Evolutionary conservation across 2,888 invertebrate genomes (phyloP).

Genomic region (Tholera decimalis): DNA sequence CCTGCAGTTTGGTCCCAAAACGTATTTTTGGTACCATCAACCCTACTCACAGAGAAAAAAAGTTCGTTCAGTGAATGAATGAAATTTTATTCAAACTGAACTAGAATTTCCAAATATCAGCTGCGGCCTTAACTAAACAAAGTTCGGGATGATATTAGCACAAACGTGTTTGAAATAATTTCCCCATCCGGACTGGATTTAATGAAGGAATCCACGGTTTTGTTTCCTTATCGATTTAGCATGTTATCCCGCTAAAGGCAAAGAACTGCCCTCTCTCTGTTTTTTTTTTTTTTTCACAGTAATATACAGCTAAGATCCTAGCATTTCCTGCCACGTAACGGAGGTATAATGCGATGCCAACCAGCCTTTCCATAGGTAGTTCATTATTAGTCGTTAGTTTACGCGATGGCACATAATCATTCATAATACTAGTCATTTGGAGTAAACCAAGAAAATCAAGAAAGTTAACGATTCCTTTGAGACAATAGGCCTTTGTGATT

Average conservation of each 20-base stretch:
- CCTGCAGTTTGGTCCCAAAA: slow-evolving; percentile 11
- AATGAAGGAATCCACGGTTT: slow-evolving; percentile 40
- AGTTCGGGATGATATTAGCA: slow-evolving; percentile 38
- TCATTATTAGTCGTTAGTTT: neutral
- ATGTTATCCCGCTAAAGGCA: neutral
- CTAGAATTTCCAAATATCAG: slow-evolving; percentile 43
- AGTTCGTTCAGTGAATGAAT: slow-evolving; percentile 53
- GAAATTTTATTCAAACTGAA: slow-evolving; percentile 52
- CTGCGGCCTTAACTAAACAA: slow-evolving; percentile 34
- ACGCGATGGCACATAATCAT: neutral
- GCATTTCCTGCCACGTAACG: neutral
- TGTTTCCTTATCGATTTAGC: neutral
- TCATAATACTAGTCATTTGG: neutral
- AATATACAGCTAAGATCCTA: neutral
- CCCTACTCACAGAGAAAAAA: slow-evolving; percentile 32
- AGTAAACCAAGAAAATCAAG: neutral
- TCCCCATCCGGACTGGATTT: slow-evolving; percentile 34
- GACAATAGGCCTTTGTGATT: slow-evolving; percentile 22
- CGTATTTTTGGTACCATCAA: slow-evolving; percentile 31
- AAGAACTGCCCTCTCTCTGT: neutral
- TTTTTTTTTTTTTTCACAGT: neutral
- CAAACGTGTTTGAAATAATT: slow-evolving; percentile 56
- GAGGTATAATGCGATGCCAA: no score
- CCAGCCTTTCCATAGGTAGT: neutral
- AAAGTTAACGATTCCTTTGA: slow-evolving; percentile 14